Evolutionary conservation across 92 coral and sea anemone species (phyloP), one percentile per base, ranked within the genome.

Genomic region (Heteractis magnifica): DNA sequence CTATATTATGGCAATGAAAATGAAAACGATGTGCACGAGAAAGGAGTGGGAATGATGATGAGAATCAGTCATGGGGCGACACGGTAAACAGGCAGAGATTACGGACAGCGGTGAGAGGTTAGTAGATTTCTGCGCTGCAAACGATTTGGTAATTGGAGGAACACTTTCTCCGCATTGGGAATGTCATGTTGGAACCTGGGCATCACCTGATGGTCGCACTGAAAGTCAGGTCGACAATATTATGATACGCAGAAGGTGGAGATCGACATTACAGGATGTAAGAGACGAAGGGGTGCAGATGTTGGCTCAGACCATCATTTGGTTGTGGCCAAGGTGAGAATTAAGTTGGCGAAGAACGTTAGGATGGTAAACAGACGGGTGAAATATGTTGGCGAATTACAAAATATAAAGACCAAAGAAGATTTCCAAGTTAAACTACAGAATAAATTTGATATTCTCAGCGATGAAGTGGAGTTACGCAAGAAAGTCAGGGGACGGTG

Each of bases 121-220:
- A 74, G 77, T 20, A 26, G 65, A 80, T 81, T 74, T 77, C 80
- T 76, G 78, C 81, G 76, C 76, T 16, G 51, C 77, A 59, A 86
- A 86, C 62, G 85, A 81, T 81, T 58, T 82, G 74, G 83, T 60
- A 12, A 82, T 82, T 8, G 89, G 79, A 74, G 83, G 76, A 60
- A 76, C 83, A 80, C 72, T 77, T 6, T 86, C 79, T 76, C 73
- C 75, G 53, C 87, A 56, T 34, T 52, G 56, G 50, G 80, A 86
- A 52, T 55, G 79, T 48, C 76, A 87, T 48, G 82, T 81, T 52
- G 51, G 18, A 60, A 86, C 89, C 51, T 75, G 85, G 82, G 70
- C 16, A 21, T 86, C 85, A 44, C 78, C 85, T 13, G 89, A 62
- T 56, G 86, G 86, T 76, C 77, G 51, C 53, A 82, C 79, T 41